Evolutionary conservation across 2,113 vertebrate genomes (phyloP), one percentile per base, ranked within the genome.

Genomic region (Amia ocellicauda): DNA sequence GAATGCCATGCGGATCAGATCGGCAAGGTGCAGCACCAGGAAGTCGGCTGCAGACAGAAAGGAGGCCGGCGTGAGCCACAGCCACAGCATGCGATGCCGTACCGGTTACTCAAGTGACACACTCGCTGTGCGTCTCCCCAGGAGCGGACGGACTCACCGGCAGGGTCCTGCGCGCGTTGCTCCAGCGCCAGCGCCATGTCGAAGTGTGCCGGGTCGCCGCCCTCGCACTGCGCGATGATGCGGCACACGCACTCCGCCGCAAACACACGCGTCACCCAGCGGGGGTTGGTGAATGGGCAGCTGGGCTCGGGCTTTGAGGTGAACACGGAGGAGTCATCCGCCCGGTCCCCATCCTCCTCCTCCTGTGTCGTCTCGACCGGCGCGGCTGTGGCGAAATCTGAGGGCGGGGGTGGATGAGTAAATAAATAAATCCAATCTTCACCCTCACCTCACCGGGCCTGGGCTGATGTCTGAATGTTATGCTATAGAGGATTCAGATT

Each of bases 1-100:
- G 76, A 98, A 98, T 26, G 96, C 93, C 96, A 98, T 94, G 27
- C 94, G 93, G 52, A 98, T 89, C 84, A 98, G 85, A 49, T 97
- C 93, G 10, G 90, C 90, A 59, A 98, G 90, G 77, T 97, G 93
- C 20, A 96, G 80, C 14, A 98, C 93, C 73, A 98, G 82, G 78
- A 94, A 95, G 74, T 98, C 95, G 90, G 80, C 85, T 89, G 54
- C 52, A 42, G 31, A 70, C 14, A 64, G 49, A 51, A 74, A 68
- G 62, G 19, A 13, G 57, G 10, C 4, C n/a, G 4, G 43, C 31
- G 31, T 36, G 5, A 36, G 31, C 31, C 31, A 11, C 31, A 1
- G 31, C 5, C 58, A 16, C 31, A 11, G 5, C 26, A 3, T 60
- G 58, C 16, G 3, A 2, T 28, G 14, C 5, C 31, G 5, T 11